Conservation (phyloP, 1,140 invertebrate genomes). For the Eurosta solidaginis region DNA sequence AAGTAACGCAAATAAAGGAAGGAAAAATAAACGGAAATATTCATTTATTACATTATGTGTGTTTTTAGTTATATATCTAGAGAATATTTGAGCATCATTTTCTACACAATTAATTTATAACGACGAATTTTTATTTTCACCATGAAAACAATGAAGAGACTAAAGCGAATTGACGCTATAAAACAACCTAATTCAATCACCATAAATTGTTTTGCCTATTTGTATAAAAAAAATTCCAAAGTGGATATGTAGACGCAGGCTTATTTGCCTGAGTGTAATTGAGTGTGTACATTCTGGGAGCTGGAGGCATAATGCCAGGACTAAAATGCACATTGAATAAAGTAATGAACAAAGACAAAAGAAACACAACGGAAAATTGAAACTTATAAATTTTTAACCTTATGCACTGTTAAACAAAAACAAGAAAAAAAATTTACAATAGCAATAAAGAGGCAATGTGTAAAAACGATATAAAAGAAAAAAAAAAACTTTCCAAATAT, state of each 20-base stretch:
- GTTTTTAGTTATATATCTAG: neutral
- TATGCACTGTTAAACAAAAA: neutral
- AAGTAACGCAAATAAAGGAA: too few species aligned
- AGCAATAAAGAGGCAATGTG: neutral
- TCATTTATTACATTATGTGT: too few species aligned
- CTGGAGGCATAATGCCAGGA: neutral
- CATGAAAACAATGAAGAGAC: neutral
- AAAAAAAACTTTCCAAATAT: slow-evolving; percentile 10
- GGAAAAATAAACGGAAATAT: too few species aligned
- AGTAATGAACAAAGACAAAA: slow-evolving; percentile 15
- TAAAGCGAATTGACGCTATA: neutral
- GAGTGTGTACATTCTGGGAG: too few species aligned
- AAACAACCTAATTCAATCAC: slow-evolving; percentile 19
- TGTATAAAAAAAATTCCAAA: neutral
- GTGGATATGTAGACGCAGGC: neutral
- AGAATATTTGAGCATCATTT: slow-evolving; percentile 15
- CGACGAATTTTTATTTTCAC: slow-evolving; percentile 11
- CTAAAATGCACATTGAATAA: neutral
- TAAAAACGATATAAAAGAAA: neutral
- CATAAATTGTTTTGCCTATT: slow-evolving; percentile 18
- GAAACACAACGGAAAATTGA: slow-evolving; percentile 19
- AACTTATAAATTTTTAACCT: slow-evolving; percentile 26
- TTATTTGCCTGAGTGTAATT: neutral
- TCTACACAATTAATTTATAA: neutral
- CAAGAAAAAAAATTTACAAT: neutral